A percentile compares a stretch with the other conserved stretches of the same genome.
These are phyloP conservation scores for Speoplatyrhinus poulsoni DNA, from an alignment of 2,113 vertebrate genomes.

Conservation along the genomic window DNA sequence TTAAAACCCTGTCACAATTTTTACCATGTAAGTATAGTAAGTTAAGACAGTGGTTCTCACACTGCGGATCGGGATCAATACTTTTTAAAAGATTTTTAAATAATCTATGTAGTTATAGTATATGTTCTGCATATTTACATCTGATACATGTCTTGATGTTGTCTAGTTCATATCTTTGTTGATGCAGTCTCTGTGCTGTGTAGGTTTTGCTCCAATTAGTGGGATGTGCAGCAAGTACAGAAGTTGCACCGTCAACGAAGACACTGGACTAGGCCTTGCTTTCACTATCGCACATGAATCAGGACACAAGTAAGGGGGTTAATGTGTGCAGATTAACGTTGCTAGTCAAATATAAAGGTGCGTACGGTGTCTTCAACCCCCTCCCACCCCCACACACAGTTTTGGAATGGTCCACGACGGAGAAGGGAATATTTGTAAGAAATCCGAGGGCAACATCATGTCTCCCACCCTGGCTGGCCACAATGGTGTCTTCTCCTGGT, in stretches of 20 bases:
- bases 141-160: background rate
- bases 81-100: too few species aligned
- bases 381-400: slow-evolving; percentile 55
- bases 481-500: slow-evolving; percentile 92
- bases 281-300: slow-evolving; percentile 93
- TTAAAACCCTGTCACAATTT: too few species aligned
- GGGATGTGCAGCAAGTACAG: slow-evolving; percentile 94
- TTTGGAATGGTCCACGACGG: slow-evolving; percentile 94
- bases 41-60: too few species aligned
- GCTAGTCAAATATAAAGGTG: background rate
- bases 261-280: slow-evolving; percentile 86
- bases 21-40: too few species aligned
- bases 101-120: too few species aligned
- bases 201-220: slow-evolving; percentile 90
- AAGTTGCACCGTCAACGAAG: slow-evolving; percentile 90
- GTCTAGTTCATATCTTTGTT: background rate
- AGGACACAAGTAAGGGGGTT: slow-evolving; percentile 85
- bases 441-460: slow-evolving; percentile 91
- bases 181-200: background rate
- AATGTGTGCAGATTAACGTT: too few species aligned
- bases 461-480: slow-evolving; percentile 88
- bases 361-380: background rate
- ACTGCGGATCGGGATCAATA: too few species aligned
- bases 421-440: slow-evolving; percentile 88
- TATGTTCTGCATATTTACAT: too few species aligned